Evolutionary conservation across 2,113 vertebrate genomes (phyloP), one percentile per base, ranked within the genome.

Genomic region (Leiothrix lutea): DNA sequence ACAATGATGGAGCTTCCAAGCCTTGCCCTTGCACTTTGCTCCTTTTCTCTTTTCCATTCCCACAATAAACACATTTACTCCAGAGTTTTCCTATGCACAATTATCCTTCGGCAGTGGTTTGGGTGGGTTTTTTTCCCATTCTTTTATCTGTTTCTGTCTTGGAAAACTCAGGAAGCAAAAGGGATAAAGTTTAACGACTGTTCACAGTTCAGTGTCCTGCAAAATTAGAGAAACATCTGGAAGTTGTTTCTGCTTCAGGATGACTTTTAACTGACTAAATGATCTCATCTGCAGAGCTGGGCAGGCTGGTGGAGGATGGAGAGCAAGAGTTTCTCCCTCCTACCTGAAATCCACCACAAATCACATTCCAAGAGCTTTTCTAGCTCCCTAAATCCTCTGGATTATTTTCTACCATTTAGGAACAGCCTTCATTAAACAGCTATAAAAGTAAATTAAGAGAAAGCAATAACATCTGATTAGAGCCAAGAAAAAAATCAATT

Each of bases 171-270:
- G 90, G 90, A 96, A 90, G 60, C 71, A 83, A 88, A 90, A 88
- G 38, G 81, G 79, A 87, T 80, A 29, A 93, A 96, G 85, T 93
- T 94, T 92, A 96, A 91, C 0, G 11, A 90, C 44, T 62, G 29
- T 73, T 95, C 81, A 31, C 90, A 56, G 81, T 83, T 95, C 85
- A 42, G 70, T 56, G 85, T 96, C 93, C 95, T 94, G 86, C 56
- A 93, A 93, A 90, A 96, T 80, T 50, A 78, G 72, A 71, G 82
- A 29, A 83, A 93, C 90, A 96, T 95, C 93, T 96, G 94, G 94
- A 96, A 96, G 53, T 33, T 42, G 40, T 42, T 96, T 89, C 85
- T 83, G 44, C 79, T 67, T 83, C 40, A 64, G 88, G 66, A 83
- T 14, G 20, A 29, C 47, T 88, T 96, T 90, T 82, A 88, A 70